phyloP scores from a whole-genome alignment of 2,888 invertebrate species.

The Netelia fuscicornis region DNA sequence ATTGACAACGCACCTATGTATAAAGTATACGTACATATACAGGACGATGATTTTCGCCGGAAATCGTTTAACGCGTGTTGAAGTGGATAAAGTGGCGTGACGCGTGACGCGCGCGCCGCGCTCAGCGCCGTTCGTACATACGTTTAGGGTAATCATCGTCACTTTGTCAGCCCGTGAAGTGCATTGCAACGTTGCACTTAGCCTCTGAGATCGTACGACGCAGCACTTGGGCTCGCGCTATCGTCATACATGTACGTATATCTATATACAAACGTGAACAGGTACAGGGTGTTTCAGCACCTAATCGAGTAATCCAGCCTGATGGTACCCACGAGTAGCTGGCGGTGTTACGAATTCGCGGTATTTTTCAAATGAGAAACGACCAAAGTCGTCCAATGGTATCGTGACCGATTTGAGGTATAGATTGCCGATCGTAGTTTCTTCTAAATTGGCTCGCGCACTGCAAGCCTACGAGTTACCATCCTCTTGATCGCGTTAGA shows the following conservation, averaged over 20 bases:
- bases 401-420: too few relatives aligned
- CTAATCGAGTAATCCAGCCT: too few relatives aligned
- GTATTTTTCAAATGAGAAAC: too few relatives aligned
- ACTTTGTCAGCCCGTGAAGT: slow-evolving; percentile 74
- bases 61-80: slow-evolving; percentile 83
- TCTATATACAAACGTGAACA: not conserved
- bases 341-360: too few relatives aligned
- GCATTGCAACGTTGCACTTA: slow-evolving; percentile 73
- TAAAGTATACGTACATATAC: slow-evolving; percentile 30
- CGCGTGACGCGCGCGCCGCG: slow-evolving; percentile 83
- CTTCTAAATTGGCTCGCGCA: too few relatives aligned
- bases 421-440: too few relatives aligned
- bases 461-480: too few relatives aligned
- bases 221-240: slow-evolving; percentile 65
- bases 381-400: too few relatives aligned
- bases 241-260: slow-evolving; percentile 27
- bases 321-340: too few relatives aligned
- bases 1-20: slow-evolving; percentile 5
- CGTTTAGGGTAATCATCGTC: slow-evolving; percentile 82
- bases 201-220: slow-evolving; percentile 61
- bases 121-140: slow-evolving; percentile 70
- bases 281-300: not conserved
- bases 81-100: slow-evolving; percentile 84
- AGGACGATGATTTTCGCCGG: slow-evolving; percentile 81
- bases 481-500: too few relatives aligned